Evolutionary conservation across 1,140 invertebrate species (phyloP), one percentile per base, ranked within the genome.

Genomic region (Drosophila murphyi): DNA sequence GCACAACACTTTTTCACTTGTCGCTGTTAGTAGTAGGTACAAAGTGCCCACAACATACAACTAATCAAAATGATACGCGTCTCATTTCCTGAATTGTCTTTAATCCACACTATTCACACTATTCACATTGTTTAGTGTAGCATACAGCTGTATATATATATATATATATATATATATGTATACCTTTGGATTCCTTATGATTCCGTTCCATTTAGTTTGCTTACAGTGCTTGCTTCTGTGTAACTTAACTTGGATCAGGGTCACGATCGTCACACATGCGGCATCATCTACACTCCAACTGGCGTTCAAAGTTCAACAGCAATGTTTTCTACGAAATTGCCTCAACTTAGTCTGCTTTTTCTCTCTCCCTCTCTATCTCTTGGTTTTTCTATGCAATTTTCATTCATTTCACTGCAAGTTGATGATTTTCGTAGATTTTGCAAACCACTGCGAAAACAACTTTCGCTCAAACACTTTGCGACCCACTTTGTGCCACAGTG

Each of bases 31-130:
- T 35, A 5, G n/a, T 52, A 32, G 31, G 31, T 60, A 32, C 43
- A 47, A 47, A 35, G 54, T 10, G 12, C 54, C 32, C 32, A 5
- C 31, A 45, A 59, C 41, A 59, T 55, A 39, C 39, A n/a, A 43
- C 39, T 32, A 54, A 68, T 72, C 62, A 59, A 67, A 63, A 63
- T 41, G 39, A 54, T 59, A 59, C 28, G 55, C 5, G 55, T n/a
- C 50, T 34, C 63, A 82, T 87, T 88, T 80, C 80, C 79, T 80
- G 54, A 87, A 87, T 87, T 87, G 82, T 87, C 81, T 87, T 79
- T 76, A 60, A 74, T 72, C 61, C 76, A 48, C 39, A 64, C 54
- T 12, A 47, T 57, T 8, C 29, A 61, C 63, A 55, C 37, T 41
- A 2, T 43, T 48, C 12, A 5, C 6, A n/a, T 4, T 74, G 50